Conservation (phyloP, 2,797 vertebrate genomes). For the Podarcis siculus region DNA sequence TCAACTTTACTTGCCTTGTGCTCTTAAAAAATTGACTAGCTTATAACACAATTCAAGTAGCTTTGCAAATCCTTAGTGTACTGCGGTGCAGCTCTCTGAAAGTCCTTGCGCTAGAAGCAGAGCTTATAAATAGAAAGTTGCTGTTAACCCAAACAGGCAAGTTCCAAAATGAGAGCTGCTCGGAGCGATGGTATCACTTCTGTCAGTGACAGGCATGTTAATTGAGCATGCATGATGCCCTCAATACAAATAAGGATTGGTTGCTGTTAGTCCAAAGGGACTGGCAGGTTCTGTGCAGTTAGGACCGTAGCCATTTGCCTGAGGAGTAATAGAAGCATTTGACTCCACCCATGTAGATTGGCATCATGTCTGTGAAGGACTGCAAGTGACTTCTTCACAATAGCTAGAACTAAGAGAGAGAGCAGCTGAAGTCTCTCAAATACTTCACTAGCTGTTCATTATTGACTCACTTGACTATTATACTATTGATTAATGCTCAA, state of each 20-base stretch:
- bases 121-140: neutral
- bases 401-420: neutral
- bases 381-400: neutral
- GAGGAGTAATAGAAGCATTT: neutral
- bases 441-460: slow-evolving; percentile 49
- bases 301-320: neutral
- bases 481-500: slow-evolving; percentile 57
- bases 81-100: neutral
- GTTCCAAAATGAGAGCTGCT: neutral
- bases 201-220: neutral
- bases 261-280: neutral
- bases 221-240: neutral
- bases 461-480: slow-evolving; percentile 15
- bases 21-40: neutral
- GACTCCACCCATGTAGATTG: neutral
- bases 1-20: too few relatives aligned
- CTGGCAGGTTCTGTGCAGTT: neutral
- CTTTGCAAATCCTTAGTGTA: neutral
- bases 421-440: slow-evolving; percentile 5
- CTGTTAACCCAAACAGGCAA: neutral
- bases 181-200: neutral
- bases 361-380: neutral
- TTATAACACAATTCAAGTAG: neutral
- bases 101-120: neutral
- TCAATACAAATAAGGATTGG: neutral